These are phyloP conservation scores for Rhamnusium bicolor DNA, from an alignment of 2,888 invertebrate species.

Conservation along the genomic window DNA sequence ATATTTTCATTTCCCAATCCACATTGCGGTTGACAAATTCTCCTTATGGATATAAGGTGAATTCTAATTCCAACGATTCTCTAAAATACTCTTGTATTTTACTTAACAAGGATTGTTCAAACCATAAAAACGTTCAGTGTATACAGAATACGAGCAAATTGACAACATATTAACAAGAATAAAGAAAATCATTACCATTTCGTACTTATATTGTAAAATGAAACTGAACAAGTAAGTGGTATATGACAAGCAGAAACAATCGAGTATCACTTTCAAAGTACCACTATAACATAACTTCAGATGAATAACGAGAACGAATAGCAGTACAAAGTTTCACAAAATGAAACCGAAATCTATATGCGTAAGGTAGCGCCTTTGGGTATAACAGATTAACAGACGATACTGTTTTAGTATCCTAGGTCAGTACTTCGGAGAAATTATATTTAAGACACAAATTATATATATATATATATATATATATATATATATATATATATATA, in stretches of 20 bases:
- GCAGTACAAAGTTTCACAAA: conserved; percentile 44
- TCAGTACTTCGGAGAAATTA: not conserved
- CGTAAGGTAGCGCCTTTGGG: conserved; percentile 34
- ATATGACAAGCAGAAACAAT: not conserved
- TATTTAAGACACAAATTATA: too few relatives aligned
- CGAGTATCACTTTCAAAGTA: not conserved
- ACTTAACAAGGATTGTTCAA: too few relatives aligned
- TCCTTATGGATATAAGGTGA: too few relatives aligned
- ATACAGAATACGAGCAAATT: too few relatives aligned
- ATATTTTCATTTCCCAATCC: too few relatives aligned
- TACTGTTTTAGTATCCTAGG: not conserved
- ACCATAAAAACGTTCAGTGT: too few relatives aligned
- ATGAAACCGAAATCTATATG: conserved; percentile 48
- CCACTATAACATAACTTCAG: conserved; percentile 1
- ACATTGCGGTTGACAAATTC: too few relatives aligned
- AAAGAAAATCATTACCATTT: not conserved
- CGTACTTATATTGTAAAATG: not conserved
- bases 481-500: too few relatives aligned
- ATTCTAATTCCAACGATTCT: too few relatives aligned
- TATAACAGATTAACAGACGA: conserved; percentile 2
- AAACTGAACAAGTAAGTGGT: not conserved
- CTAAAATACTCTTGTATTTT: too few relatives aligned
- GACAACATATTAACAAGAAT: too few relatives aligned
- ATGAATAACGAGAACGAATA: conserved; percentile 44
- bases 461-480: not conserved